Percentiles rank a stretch among this genome's conserved stretches.
Evolutionary conservation across 2,113 vertebrate genomes (phyloP).

Genomic region (Menidia beryllina): DNA sequence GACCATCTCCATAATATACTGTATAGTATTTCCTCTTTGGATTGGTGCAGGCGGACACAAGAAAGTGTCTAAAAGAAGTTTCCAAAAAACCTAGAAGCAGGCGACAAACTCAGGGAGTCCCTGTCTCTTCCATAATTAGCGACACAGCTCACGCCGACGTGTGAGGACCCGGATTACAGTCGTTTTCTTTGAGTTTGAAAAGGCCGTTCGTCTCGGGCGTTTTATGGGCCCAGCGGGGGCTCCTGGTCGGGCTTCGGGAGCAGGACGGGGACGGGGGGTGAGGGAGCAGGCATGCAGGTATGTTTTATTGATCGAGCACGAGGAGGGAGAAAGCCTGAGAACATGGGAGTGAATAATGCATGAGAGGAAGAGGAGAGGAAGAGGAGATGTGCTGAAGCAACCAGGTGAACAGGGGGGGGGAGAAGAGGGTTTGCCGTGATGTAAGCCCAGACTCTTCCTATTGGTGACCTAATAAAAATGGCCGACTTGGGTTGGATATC

Average conservation of each 20-base stretch:
- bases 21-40: background rate
- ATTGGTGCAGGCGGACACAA: background rate
- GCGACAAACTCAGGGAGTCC: slow-evolving; percentile 13
- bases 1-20: background rate
- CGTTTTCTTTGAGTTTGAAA: slow-evolving; percentile 40
- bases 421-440: slow-evolving; percentile 21
- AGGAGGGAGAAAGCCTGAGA: slow-evolving; percentile 61
- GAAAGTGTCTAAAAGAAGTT: background rate
- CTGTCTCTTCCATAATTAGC: slow-evolving; percentile 28
- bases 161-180: slow-evolving; percentile 32
- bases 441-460: background rate
- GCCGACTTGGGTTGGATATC: too few relatives aligned
- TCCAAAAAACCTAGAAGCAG: background rate
- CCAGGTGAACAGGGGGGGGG: slow-evolving; percentile 42
- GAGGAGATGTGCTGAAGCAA: slow-evolving; percentile 39
- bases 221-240: slow-evolving; percentile 55
- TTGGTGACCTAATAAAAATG: too few relatives aligned
- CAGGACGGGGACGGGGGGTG: slow-evolving; percentile 50
- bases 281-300: slow-evolving; percentile 63
- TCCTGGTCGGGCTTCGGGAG: slow-evolving; percentile 37
- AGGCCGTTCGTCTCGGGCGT: slow-evolving; percentile 47
- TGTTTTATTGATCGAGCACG: slow-evolving; percentile 81
- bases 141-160: slow-evolving; percentile 18
- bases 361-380: slow-evolving; percentile 33
- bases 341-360: slow-evolving; percentile 78